A percentile compares a stretch with the other conserved stretches of the same genome.
These are phyloP conservation scores for Puntigrus tetrazona DNA, from an alignment of 2,113 vertebrate genomes.

Conservation along the genomic window DNA sequence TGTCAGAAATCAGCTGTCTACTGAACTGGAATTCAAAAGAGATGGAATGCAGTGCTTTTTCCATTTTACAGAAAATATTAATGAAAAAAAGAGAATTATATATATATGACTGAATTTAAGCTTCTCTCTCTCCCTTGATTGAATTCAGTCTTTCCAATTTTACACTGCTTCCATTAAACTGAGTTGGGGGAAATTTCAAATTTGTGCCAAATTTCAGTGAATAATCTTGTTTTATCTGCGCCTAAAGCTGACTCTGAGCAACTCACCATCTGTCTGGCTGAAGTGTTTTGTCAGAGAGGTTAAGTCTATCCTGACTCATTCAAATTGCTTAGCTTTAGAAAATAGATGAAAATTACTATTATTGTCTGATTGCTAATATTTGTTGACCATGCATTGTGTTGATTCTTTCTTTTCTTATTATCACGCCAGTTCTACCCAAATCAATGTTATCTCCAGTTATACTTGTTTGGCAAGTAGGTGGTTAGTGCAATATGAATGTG, in stretches of 20 bases:
- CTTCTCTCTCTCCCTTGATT: too few species aligned
- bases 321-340: not conserved
- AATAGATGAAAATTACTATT: not conserved
- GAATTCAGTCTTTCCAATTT: constrained; percentile 20
- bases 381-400: not conserved
- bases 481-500: not conserved
- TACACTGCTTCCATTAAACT: constrained; percentile 18
- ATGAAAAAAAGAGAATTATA: too few species aligned
- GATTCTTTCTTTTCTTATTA: not conserved
- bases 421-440: not conserved
- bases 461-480: not conserved
- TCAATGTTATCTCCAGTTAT: not conserved
- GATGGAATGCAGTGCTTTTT: not conserved
- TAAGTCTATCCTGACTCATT: not conserved
- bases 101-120: too few species aligned
- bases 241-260: not conserved
- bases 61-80: not conserved
- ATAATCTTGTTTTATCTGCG: constrained; percentile 11
- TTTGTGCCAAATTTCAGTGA: constrained; percentile 9
- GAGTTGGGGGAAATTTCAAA: not conserved
- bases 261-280: constrained; percentile 17
- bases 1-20: too few species aligned
- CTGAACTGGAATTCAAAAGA: not conserved
- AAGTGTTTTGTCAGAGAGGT: not conserved
- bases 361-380: not conserved